These are phyloP conservation scores for Eupithecia subumbrata DNA, from an alignment of 2,888 invertebrate species.

Conservation along the genomic window DNA sequence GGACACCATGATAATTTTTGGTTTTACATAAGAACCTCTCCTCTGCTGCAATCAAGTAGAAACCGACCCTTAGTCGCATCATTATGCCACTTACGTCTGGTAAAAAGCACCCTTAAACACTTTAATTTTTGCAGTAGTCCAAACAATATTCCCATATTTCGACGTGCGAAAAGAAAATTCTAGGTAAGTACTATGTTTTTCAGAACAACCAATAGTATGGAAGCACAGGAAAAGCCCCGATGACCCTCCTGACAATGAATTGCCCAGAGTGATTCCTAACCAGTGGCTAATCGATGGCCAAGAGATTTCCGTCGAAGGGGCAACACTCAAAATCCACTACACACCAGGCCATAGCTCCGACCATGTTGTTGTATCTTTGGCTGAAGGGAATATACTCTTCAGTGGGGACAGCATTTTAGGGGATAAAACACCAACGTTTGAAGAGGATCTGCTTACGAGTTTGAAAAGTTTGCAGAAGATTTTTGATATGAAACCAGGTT, in stretches of 20 bases:
- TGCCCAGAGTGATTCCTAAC: slow-evolving; percentile 79
- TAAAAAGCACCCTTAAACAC: no score
- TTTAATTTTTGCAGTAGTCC: background rate
- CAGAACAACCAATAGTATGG: slow-evolving; percentile 85
- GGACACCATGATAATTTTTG: no score
- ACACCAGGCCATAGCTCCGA: slow-evolving; percentile 96
- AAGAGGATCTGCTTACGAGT: slow-evolving; percentile 93
- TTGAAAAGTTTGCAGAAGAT: slow-evolving; percentile 93
- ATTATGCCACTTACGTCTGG: no score
- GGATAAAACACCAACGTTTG: slow-evolving; percentile 97
- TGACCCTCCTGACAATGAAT: slow-evolving; percentile 74
- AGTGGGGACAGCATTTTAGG: slow-evolving; percentile 97
- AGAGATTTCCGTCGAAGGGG: slow-evolving; percentile 91
- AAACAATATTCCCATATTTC: background rate
- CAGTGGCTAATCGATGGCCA: slow-evolving; percentile 88
- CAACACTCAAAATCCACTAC: slow-evolving; percentile 87
- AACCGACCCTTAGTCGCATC: no score
- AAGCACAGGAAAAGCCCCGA: slow-evolving; percentile 85
- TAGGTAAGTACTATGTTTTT: background rate
- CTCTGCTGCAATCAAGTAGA: no score
- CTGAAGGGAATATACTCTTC: slow-evolving; percentile 93
- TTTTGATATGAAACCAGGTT: slow-evolving; percentile 86
- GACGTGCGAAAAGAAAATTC: no score
- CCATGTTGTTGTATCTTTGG: slow-evolving; percentile 91
- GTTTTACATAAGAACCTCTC: no score